Evolutionary conservation across 2,797 vertebrate genomes (phyloP).

Genomic region (Peromyscus melanophrys): DNA sequence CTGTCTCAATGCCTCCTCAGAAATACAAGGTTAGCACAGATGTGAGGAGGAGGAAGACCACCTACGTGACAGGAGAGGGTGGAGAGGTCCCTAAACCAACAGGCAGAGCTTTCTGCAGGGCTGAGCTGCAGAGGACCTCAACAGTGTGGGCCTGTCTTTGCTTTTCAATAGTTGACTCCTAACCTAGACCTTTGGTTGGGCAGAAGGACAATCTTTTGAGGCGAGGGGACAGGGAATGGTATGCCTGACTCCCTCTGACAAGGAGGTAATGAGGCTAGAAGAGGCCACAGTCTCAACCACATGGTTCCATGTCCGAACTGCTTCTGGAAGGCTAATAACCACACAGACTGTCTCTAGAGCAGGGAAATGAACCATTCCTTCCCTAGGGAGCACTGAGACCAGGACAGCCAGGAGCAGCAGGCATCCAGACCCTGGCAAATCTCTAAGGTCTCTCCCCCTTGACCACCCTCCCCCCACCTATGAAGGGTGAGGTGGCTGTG

Average conservation of each 20-base stretch:
- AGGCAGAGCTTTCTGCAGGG: neutral
- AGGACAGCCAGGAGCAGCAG: neutral
- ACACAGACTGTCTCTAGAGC: neutral
- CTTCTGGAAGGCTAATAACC: neutral
- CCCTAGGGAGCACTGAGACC: neutral
- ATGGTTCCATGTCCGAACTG: neutral
- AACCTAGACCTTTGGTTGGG: neutral
- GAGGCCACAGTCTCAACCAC: neutral
- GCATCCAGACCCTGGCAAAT: neutral
- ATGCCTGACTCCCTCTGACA: rapidly evolving
- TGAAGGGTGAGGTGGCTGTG: neutral
- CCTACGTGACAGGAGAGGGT: neutral
- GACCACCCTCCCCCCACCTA: neutral
- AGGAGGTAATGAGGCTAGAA: neutral
- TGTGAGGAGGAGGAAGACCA: neutral
- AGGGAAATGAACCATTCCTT: neutral
- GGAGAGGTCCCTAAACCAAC: neutral
- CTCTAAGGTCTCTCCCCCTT: neutral
- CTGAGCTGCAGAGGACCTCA: neutral
- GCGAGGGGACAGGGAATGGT: neutral
- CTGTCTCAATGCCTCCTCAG: neutral
- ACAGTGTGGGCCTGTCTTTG: neutral
- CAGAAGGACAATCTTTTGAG: neutral
- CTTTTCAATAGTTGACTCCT: neutral
- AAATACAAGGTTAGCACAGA: neutral